Conservation (phyloP, 2,888 invertebrate species). For the Nephrocerus scutellatus region DNA sequence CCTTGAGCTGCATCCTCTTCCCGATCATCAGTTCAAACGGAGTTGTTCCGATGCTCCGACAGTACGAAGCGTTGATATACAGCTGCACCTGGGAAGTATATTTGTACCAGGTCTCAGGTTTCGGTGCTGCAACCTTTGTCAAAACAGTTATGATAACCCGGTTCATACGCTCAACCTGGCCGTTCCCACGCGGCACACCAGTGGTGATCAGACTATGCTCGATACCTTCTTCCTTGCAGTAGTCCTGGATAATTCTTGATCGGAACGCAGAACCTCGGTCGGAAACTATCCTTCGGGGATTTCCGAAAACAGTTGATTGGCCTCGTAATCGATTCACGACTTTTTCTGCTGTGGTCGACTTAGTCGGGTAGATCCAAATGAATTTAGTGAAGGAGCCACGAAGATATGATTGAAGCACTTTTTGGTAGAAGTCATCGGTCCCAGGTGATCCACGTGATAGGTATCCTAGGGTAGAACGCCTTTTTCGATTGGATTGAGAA, state of each 20-base stretch:
- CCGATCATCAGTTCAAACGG: constrained; percentile 5
- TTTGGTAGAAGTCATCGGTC: too few relatives aligned
- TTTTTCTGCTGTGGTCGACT: too few relatives aligned
- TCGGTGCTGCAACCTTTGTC: constrained; percentile 6
- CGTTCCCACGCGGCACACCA: too few relatives aligned
- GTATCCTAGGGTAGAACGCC: constrained; percentile 26
- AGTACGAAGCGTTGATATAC: constrained; percentile 7
- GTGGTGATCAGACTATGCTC: too few relatives aligned
- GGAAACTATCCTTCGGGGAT: too few relatives aligned
- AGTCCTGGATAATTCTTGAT: background rate
- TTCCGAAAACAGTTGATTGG: constrained; percentile 1
- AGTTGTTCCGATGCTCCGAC: constrained; percentile 8
- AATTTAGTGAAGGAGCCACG: constrained; percentile 23
- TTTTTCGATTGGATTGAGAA: constrained; percentile 31
- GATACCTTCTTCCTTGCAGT: too few relatives aligned
- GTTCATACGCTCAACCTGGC: too few relatives aligned
- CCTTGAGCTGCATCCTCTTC: constrained; percentile 2
- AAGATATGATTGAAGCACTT: constrained; percentile 7
- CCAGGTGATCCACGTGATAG: constrained; percentile 36
- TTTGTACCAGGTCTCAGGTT: constrained; percentile 9
- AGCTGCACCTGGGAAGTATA: constrained; percentile 6
- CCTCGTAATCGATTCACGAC: constrained; percentile 22
- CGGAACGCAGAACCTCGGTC: background rate
- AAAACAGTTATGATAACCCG: constrained; percentile 4
- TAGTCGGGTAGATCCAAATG: too few relatives aligned